A percentile compares a stretch with the other conserved stretches of the same genome.
Conservation (phyloP, 2,888 invertebrate species). For the Parnassius orleans region DNA sequence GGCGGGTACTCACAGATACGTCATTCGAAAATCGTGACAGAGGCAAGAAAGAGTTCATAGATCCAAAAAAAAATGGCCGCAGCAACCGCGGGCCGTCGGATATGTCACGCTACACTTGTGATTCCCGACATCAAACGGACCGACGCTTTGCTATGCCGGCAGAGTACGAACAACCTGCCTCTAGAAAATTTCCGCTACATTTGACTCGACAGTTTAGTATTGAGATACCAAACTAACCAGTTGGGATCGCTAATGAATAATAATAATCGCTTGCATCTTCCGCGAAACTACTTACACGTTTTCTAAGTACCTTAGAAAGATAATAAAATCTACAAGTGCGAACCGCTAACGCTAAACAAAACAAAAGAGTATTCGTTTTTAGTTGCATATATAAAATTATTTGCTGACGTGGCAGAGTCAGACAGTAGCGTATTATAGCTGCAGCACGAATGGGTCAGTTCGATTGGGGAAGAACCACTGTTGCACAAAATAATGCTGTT, state of each 20-base stretch:
- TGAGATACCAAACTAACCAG: conserved; percentile 25
- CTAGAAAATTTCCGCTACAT: conserved; percentile 62
- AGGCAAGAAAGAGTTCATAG: conserved; percentile 50
- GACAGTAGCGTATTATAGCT: too few relatives aligned
- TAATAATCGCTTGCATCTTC: conserved; percentile 22
- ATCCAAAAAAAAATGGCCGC: conserved; percentile 56
- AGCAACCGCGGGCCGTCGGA: conserved; percentile 45
- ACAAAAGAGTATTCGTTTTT: too few relatives aligned
- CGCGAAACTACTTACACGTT: conserved; percentile 9
- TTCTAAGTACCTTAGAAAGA: conserved; percentile 4
- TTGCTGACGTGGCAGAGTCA: too few relatives aligned
- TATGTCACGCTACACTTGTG: conserved; percentile 70
- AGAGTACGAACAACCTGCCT: conserved; percentile 49
- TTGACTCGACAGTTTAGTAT: conserved; percentile 42
- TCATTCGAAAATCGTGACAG: conserved; percentile 22
- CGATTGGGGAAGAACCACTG: too few relatives aligned
- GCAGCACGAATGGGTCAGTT: too few relatives aligned
- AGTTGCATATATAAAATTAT: too few relatives aligned
- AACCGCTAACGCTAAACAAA: too few relatives aligned
- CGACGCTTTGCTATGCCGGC: conserved; percentile 57
- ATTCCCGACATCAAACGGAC: conserved; percentile 59
- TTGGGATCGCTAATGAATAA: conserved; percentile 28
- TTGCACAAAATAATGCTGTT: too few relatives aligned
- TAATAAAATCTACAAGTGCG: too few relatives aligned
- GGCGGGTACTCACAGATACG: conserved; percentile 1